Evolutionary conservation across 1,140 invertebrate genomes (phyloP), one percentile per base, ranked within the genome.

Genomic region (Drosophila ercepeae): DNA sequence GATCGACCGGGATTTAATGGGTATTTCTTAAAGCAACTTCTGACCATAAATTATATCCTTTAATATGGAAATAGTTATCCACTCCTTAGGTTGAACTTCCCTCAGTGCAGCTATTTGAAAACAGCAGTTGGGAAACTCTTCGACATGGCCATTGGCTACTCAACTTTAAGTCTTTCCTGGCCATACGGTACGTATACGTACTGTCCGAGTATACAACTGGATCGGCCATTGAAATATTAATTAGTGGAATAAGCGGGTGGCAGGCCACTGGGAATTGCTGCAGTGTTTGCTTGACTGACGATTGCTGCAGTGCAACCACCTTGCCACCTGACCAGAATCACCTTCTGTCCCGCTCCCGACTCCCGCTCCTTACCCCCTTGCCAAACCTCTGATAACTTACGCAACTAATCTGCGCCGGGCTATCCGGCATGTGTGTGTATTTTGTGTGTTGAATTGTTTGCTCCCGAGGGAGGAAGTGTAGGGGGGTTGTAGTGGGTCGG

Each of bases 211-310:
- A 9, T 44, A 55, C 63, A 64, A 39, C 60, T 18, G 57, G 41
- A 67, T 67, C 41, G 51, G 42, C 69, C 73, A 75, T 82, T 86
- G 74, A 88, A 86, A 86, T 88, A 86, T 82, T 86, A 88, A 86
- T 86, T 86, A 86, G 82, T 65, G 59, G 69, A 42, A 58, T 67
- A 53, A 46, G 45, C 42, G 51, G 49, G 29, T 54, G 59, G 51
- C 29, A 32, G 29, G 29, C 55, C 59, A 71, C 53, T 67, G 75
- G 49, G 75, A 60, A 79, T 77, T 65, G 63, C 76, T 88, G 82
- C 82, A 77, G 76, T 83, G 65, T 51, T 76, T 68, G 68, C 57
- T 71, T 74, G 73, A 82, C 58, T 74, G 61, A 69, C 63, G 61
- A 82, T 44, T 82, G 78, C 58, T 81, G 79, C 81, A 83, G 44